A percentile compares a stretch with the other conserved stretches of the same genome.
Evolutionary conservation across 2,113 vertebrate species (phyloP).

Genomic region (Nyctibius bracteatus): DNA sequence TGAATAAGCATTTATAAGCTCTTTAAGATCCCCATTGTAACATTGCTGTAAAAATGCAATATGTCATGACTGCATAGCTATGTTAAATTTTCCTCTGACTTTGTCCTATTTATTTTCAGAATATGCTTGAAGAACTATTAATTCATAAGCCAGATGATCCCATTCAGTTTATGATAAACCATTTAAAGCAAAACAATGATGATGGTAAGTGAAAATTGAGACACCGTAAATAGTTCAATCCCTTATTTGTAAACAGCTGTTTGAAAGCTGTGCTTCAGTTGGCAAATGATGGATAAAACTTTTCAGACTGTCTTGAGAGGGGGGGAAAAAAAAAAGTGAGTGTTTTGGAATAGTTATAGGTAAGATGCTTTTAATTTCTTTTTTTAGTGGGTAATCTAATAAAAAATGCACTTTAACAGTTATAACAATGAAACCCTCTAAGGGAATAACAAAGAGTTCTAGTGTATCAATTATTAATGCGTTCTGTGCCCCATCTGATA

Average conservation of each 20-base stretch:
- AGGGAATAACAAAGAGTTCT: constrained; percentile 60
- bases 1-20: not conserved
- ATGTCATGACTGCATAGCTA: not conserved
- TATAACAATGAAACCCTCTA: constrained; percentile 60
- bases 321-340: not conserved
- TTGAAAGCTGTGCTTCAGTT: not conserved
- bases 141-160: constrained; percentile 85
- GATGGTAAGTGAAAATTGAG: constrained; percentile 67
- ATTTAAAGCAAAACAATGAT: constrained; percentile 73
- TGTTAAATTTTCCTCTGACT: not conserved
- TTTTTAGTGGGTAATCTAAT: constrained; percentile 46
- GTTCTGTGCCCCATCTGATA: constrained; percentile 59
- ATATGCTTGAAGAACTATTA: constrained; percentile 81
- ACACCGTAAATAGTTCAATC: not conserved
- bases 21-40: not conserved
- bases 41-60: not conserved
- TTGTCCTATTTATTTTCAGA: constrained; percentile 71
- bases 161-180: constrained; percentile 80
- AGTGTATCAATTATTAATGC: constrained; percentile 70
- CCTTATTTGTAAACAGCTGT: not conserved
- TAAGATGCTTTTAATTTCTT: constrained; percentile 51
- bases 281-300: not conserved
- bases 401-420: constrained; percentile 61
- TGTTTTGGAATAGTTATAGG: not conserved
- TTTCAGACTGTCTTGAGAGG: not conserved